These are phyloP conservation scores for Cephalopachus bancanus DNA, from an alignment of 2,797 vertebrate species.

Conservation along the genomic window DNA sequence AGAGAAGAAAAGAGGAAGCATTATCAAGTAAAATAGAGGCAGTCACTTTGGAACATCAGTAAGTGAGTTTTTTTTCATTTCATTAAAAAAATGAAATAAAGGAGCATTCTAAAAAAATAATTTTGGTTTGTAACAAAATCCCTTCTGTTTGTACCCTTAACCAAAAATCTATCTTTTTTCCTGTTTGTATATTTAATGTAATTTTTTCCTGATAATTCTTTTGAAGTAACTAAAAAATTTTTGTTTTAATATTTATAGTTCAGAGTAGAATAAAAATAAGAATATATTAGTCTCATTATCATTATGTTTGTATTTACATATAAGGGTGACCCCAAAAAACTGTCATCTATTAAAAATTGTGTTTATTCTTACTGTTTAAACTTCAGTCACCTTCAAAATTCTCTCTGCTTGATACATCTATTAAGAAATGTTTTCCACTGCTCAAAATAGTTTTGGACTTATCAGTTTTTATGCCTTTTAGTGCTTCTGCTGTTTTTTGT, in stretches of 20 bases:
- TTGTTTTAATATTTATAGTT: slow-evolving; percentile 34
- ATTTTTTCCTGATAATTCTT: slow-evolving; percentile 6
- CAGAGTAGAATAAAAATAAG: neutral
- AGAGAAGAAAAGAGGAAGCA: neutral
- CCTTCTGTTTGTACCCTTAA: neutral
- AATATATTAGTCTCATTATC: neutral
- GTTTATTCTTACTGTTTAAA: too few species aligned
- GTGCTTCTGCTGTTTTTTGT: too few species aligned
- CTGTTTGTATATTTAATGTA: neutral
- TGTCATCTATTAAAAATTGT: too few species aligned
- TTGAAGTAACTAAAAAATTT: neutral
- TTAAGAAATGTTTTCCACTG: too few species aligned
- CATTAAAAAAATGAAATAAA: slow-evolving; percentile 22
- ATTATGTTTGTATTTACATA: neutral
- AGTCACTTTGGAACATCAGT: neutral
- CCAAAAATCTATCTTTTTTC: neutral
- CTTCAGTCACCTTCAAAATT: too few species aligned
- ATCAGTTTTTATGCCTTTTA: too few species aligned
- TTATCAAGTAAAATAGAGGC: slow-evolving; percentile 17
- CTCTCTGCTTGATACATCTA: too few species aligned
- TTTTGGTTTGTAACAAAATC: slow-evolving; percentile 13
- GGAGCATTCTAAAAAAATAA: neutral
- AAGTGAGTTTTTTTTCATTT: slow-evolving; percentile 29
- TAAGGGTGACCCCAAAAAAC: neutral
- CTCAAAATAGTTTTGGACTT: too few species aligned